A percentile compares a stretch with the other conserved stretches of the same genome.
Conservation (phyloP, 92 coral and sea anemone genomes). For the Palythoa heliodiscus region DNA sequence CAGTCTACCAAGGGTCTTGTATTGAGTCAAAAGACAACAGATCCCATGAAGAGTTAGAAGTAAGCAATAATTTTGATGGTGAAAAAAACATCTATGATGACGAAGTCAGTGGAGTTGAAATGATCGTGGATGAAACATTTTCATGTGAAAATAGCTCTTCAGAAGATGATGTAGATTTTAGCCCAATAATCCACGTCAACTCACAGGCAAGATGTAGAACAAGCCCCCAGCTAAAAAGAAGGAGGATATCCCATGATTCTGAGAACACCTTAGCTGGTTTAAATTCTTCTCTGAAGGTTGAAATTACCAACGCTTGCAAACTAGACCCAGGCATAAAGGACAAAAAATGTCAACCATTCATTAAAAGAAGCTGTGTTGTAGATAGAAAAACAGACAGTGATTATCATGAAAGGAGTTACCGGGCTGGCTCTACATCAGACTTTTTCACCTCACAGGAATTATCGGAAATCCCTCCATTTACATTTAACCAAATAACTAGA, state of each 20-base stretch:
- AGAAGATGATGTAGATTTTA: constrained; percentile 38
- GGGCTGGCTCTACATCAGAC: not conserved
- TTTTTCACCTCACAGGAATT: constrained; percentile 18
- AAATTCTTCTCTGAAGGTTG: not conserved
- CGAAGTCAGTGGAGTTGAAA: constrained; percentile 9
- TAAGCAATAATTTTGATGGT: not conserved
- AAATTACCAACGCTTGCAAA: not conserved
- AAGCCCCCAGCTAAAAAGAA: constrained; percentile 5
- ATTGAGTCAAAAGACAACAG: not conserved
- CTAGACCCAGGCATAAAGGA: not conserved
- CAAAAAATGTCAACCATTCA: not conserved
- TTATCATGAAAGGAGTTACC: not conserved
- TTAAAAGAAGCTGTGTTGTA: not conserved
- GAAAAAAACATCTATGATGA: not conserved
- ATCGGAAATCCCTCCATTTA: constrained; percentile 39
- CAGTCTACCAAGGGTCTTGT: not conserved
- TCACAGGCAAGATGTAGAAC: constrained; percentile 20
- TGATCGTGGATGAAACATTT: not conserved
- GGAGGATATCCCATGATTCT: not conserved
- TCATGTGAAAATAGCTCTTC: constrained; percentile 21
- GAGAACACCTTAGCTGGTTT: not conserved
- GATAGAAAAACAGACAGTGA: not conserved
- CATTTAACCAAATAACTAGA: constrained; percentile 22
- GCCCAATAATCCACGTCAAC: constrained; percentile 42
- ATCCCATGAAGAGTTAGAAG: not conserved